Base-by-base conservation (phyloP, 2,888 invertebrate genomes). In the Augiades crinisus region DNA sequence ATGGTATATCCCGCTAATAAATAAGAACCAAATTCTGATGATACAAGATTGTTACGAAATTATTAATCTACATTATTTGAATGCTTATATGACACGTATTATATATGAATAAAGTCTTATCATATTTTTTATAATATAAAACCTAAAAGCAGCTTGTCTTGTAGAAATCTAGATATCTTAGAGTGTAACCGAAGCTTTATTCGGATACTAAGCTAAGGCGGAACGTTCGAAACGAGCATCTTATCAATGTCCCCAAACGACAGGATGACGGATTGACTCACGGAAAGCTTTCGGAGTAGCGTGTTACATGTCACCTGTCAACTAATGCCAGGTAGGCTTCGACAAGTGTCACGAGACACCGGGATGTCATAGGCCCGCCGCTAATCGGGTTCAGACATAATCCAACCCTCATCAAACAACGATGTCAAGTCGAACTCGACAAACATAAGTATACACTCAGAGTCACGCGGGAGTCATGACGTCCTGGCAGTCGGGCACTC, bases 221-320 rank as follows among this genome's bases (percentile, higher is more conserved):
- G 27, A 24, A 14, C 34, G 27, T 37, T 5, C 13, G n/a, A 37
- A 46, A 53, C 33, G 33, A 46, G 45, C 30, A 51, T 57, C 54
- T 53, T 49, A 56, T 61, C 54, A 56, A 60, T 47, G 55, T 61
- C 60, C 56, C 47, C 51, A 55, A 59, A 47, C 63, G 70, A 57
- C 67, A 67, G 64, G 58, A 64, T 65, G 69, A 71, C 67, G 67
- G 69, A 69, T 70, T 65, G 64, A 67, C 70, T 67, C 65, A 54
- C 60, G 54, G 64, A 66, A 68, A 59, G 56, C 61, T 56, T 53
- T 64, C 49, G 56, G 55, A 47, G 47, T 37, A 57, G 58, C 46
- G 31, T 54, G 30, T 56, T 53, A 58, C 55, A 58, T 52, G 61
- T 61, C 61, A 62, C 63, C 62, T 62, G 62, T 63, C 59, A 60